Conservation (phyloP, 2,797 vertebrate genomes). For the Lateolabrax maculatus region DNA sequence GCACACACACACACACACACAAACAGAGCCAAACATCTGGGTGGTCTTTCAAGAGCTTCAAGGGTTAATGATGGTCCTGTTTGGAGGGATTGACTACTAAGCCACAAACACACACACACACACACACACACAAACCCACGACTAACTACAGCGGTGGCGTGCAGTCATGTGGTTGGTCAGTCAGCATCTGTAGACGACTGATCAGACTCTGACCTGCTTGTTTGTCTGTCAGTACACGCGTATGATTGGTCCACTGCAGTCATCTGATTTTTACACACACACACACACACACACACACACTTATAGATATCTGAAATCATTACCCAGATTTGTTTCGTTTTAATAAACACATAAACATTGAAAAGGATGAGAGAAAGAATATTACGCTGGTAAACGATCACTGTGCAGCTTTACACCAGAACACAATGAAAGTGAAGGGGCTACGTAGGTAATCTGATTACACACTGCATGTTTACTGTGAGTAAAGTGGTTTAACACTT, state of each 20-base stretch:
- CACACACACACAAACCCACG: background rate
- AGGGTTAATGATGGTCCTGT: constrained; percentile 75
- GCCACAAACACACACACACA: constrained; percentile 42
- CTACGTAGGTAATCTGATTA: background rate
- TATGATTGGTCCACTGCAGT: background rate
- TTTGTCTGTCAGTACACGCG: background rate
- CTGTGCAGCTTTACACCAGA: too few relatives aligned
- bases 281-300: too few relatives aligned
- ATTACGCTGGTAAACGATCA: background rate
- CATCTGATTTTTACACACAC: background rate
- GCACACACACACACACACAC: constrained; percentile 36
- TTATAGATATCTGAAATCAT: too few relatives aligned
- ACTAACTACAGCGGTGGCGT: constrained; percentile 20
- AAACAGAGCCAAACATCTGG: constrained; percentile 61
- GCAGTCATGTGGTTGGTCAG: constrained; percentile 27
- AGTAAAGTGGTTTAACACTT: constrained; percentile 7
- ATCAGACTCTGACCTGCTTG: constrained; percentile 14
- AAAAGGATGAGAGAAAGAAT: background rate
- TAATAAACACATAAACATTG: background rate
- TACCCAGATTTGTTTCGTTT: background rate
- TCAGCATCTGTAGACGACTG: constrained; percentile 3
- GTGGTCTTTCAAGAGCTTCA: constrained; percentile 73
- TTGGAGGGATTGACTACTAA: constrained; percentile 60
- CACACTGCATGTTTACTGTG: constrained; percentile 8
- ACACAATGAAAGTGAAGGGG: background rate